A percentile compares a stretch with the other conserved stretches of the same genome.
Evolutionary conservation across 2,113 vertebrate genomes (phyloP).

Genomic region (Calypte anna): DNA sequence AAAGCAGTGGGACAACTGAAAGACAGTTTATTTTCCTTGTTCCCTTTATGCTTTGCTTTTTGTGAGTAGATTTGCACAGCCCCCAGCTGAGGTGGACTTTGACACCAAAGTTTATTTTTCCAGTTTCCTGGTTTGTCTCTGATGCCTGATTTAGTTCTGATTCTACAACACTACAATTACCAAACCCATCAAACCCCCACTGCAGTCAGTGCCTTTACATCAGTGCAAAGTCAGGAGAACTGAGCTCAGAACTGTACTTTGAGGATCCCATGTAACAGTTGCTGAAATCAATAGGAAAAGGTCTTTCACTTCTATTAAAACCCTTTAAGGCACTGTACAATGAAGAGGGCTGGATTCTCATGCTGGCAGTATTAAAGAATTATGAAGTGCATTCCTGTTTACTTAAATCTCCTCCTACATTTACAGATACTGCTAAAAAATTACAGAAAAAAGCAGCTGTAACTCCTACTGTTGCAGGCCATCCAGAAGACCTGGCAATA

Average conservation of each 20-base stretch:
- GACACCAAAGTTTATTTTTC: slow-evolving; percentile 28
- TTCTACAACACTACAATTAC: neutral
- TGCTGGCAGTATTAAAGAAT: neutral
- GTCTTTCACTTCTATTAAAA: neutral
- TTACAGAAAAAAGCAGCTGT: neutral
- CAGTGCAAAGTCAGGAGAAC: neutral
- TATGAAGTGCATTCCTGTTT: neutral
- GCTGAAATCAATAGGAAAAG: neutral
- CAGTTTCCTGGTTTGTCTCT: neutral
- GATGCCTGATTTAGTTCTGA: neutral
- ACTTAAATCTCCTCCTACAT: neutral
- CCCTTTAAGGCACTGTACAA: neutral
- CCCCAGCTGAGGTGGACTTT: neutral
- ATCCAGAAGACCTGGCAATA: neutral
- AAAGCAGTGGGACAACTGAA: neutral
- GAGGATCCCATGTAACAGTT: neutral
- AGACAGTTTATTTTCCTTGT: slow-evolving; percentile 18
- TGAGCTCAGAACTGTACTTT: neutral
- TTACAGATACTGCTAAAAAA: neutral
- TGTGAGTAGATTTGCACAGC: neutral
- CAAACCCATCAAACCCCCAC: neutral
- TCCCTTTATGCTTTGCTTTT: slow-evolving; percentile 2
- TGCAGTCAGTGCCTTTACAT: neutral
- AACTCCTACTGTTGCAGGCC: neutral
- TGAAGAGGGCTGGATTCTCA: neutral